phyloP scores from a whole-genome alignment of 2,888 invertebrate genomes.

The Schizaphis graminum region DNA sequence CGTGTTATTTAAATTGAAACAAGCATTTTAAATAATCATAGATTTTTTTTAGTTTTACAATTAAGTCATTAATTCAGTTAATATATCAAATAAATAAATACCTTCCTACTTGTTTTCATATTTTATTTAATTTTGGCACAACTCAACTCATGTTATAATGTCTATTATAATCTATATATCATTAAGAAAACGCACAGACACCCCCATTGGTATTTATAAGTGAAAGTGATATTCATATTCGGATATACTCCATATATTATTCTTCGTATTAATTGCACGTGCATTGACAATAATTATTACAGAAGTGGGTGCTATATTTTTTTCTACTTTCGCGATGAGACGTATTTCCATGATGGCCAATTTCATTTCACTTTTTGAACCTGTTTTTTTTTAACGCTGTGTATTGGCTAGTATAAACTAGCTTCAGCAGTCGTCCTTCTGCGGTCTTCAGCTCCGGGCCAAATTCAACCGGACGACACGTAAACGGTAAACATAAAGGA shows the following conservation, averaged over 20 bases:
- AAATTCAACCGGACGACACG: constrained; percentile 57
- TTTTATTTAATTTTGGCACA: constrained; percentile 36
- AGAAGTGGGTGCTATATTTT: constrained; percentile 48
- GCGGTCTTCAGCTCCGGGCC: constrained; percentile 47
- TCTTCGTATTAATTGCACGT: constrained; percentile 24
- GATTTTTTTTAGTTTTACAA: not conserved
- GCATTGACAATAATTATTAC: constrained; percentile 48
- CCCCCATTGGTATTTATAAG: constrained; percentile 38
- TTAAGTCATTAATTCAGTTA: not conserved
- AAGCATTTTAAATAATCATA: not conserved
- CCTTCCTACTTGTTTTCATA: not conserved
- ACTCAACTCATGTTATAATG: not conserved
- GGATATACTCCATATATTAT: constrained; percentile 50
- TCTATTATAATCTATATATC: not conserved
- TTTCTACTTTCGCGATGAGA: constrained; percentile 60
- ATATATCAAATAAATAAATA: not conserved
- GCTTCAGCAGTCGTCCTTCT: constrained; percentile 37
- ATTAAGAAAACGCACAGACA: constrained; percentile 1
- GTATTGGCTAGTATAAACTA: constrained; percentile 33
- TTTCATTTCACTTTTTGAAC: constrained; percentile 64
- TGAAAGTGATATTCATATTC: constrained; percentile 55
- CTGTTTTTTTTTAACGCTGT: constrained; percentile 61
- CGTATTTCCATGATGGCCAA: constrained; percentile 44
- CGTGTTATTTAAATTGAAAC: not conserved
- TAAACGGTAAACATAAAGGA: constrained; percentile 42